phyloP scores from a whole-genome alignment of 2,888 invertebrate genomes.

The Iphiclides podalirius region DNA sequence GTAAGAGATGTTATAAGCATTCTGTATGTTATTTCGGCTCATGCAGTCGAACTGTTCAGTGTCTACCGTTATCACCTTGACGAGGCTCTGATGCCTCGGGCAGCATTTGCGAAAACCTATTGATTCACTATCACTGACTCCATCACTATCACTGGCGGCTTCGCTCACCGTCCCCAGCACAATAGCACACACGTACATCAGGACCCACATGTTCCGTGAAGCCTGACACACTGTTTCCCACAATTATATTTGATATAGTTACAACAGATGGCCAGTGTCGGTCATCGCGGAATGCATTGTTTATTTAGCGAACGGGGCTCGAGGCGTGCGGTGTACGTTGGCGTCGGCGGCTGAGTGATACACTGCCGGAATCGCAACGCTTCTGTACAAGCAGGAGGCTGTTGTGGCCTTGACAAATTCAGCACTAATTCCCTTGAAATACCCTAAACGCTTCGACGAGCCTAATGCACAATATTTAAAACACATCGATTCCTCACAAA shows the following conservation, averaged over 20 bases:
- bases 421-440: conserved; percentile 30
- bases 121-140: conserved; percentile 32
- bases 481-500: no score
- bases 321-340: conserved; percentile 51
- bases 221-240: conserved; percentile 26
- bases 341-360: conserved; percentile 48
- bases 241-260: conserved; percentile 37
- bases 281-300: conserved; percentile 56
- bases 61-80: conserved; percentile 42
- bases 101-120: conserved; percentile 66
- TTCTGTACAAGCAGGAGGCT: conserved; percentile 51
- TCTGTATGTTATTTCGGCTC: conserved; percentile 39
- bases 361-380: conserved; percentile 30
- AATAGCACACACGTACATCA: conserved; percentile 41
- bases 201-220: conserved; percentile 51
- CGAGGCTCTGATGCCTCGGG: conserved; percentile 47
- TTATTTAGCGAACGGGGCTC: conserved; percentile 35
- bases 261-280: conserved; percentile 61
- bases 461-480: neutral
- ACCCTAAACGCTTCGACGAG: conserved; percentile 19
- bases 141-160: conserved; percentile 5
- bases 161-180: conserved; percentile 33
- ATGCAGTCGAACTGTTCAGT: conserved; percentile 49
- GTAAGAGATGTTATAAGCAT: conserved; percentile 42
- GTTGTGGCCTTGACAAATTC: conserved; percentile 57